Evolutionary conservation across 2,888 invertebrate species (phyloP).

Genomic region (Plebejus anna): DNA sequence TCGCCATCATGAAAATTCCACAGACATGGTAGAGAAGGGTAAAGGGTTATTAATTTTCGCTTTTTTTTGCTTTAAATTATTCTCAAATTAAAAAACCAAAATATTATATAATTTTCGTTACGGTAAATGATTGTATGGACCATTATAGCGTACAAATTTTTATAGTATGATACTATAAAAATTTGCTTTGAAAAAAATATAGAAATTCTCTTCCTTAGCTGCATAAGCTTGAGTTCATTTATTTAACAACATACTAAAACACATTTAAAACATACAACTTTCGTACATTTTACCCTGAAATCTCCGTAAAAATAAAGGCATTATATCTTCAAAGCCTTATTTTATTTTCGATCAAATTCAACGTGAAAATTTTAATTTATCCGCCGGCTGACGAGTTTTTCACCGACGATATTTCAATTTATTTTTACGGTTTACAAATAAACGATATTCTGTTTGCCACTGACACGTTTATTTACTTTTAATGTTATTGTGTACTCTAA

Average conservation of each 20-base stretch:
- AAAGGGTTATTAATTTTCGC: not conserved
- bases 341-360: not conserved
- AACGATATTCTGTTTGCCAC: not conserved
- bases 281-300: not conserved
- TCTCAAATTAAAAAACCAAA: no score
- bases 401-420: not conserved
- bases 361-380: constrained; percentile 19
- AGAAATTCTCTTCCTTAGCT: not conserved
- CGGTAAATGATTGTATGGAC: no score
- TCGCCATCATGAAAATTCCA: not conserved
- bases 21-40: not conserved
- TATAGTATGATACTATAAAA: no score
- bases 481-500: not conserved
- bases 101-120: no score
- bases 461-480: not conserved
- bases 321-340: not conserved
- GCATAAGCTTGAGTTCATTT: not conserved
- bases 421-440: constrained; percentile 5
- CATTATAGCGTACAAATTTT: no score
- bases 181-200: not conserved
- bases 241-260: not conserved
- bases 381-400: constrained; percentile 42
- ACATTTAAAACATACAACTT: not conserved
- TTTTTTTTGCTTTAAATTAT: not conserved
- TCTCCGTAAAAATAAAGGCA: not conserved